phyloP scores from a whole-genome alignment of 2,113 vertebrate species.

The Silurus glanis region DNA sequence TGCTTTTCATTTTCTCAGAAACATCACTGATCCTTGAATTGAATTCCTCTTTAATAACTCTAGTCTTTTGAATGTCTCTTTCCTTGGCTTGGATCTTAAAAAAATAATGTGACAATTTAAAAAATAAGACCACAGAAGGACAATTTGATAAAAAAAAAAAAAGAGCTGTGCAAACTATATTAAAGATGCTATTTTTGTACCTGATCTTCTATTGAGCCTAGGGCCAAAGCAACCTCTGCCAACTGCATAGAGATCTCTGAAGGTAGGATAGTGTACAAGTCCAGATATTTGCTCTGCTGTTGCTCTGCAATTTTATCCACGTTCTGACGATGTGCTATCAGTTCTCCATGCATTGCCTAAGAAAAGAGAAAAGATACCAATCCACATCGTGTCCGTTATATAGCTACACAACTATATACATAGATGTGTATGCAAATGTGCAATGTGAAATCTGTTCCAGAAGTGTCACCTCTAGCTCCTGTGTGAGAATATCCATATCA shows the following conservation, averaged over 20 bases:
- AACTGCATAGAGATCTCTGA: conserved; percentile 93
- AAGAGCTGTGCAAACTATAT: not conserved
- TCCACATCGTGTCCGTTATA: not conserved
- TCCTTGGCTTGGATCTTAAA: conserved; percentile 86
- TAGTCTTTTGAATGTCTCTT: conserved; percentile 85
- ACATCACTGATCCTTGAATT: conserved; percentile 80
- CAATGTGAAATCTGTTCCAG: not conserved
- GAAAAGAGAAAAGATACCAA: not conserved
- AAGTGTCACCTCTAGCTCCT: conserved; percentile 83
- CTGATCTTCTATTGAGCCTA: conserved; percentile 89
- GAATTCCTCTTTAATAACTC: conserved; percentile 84
- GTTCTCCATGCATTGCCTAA: conserved; percentile 83
- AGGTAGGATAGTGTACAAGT: conserved; percentile 83
- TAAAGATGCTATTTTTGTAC: conserved; percentile 62
- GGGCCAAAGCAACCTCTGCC: conserved; percentile 84
- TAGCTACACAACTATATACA: not conserved
- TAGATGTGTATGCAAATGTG: not conserved
- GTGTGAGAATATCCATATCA: conserved; percentile 82
- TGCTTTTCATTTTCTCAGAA: conserved; percentile 80
- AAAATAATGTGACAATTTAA: not conserved
- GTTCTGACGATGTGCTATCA: conserved; percentile 78
- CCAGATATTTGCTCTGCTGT: conserved; percentile 92
- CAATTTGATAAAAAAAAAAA: not conserved
- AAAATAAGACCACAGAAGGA: not conserved
- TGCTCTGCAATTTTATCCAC: conserved; percentile 87